Percentiles rank a stretch among this genome's conserved stretches.
These are phyloP conservation scores for Alaudala cheleensis DNA, from an alignment of 2,113 vertebrate species.

Conservation along the genomic window DNA sequence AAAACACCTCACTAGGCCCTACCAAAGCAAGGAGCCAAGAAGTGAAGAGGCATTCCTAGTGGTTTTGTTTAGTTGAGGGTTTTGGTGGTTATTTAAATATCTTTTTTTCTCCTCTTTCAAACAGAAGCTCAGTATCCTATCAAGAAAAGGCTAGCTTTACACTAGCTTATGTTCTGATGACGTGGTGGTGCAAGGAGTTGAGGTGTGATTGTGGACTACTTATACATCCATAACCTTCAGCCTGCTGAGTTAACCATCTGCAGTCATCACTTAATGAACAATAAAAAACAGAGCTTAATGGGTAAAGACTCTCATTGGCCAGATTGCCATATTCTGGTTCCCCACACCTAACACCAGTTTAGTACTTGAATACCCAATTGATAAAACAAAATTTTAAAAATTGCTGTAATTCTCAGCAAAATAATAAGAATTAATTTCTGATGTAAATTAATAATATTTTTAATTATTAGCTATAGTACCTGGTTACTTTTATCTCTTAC, in stretches of 20 bases:
- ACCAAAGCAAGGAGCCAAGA: neutral
- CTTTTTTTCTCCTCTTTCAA: neutral
- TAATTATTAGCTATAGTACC: neutral
- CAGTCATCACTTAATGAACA: neutral
- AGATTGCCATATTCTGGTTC: neutral
- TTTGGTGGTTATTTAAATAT: accelerated
- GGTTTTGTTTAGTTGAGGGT: neutral
- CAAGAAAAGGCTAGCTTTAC: neutral
- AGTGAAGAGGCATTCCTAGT: accelerated
- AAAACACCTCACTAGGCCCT: neutral
- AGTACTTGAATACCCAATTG: neutral
- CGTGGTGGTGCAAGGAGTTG: neutral
- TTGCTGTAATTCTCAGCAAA: neutral
- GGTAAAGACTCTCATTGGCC: neutral
- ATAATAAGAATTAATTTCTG: neutral
- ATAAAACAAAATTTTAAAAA: neutral
- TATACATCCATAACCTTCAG: conserved; percentile 1
- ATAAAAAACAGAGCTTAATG: neutral
- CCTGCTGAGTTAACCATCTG: conserved; percentile 16
- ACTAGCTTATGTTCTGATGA: neutral
- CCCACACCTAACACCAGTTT: neutral
- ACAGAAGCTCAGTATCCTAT: neutral
- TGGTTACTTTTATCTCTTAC: neutral
- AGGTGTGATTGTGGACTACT: neutral
- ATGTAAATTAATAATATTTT: neutral